These are phyloP conservation scores for Chauna torquata DNA, from an alignment of 2,113 vertebrate species.

Conservation along the genomic window DNA sequence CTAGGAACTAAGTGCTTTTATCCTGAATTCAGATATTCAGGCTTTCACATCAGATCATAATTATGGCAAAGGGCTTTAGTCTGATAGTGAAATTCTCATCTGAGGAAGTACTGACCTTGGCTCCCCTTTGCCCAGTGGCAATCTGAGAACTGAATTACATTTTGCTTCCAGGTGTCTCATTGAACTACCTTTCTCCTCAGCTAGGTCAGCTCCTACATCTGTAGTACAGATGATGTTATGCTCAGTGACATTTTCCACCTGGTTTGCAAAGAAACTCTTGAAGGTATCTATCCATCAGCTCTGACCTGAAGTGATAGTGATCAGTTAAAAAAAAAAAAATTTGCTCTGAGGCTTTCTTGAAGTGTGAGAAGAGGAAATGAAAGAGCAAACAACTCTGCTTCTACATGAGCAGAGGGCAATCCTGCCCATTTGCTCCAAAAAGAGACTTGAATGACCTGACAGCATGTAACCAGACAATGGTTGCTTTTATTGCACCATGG, in stretches of 20 bases:
- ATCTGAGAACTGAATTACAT: neutral
- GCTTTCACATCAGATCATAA: neutral
- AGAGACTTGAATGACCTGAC: neutral
- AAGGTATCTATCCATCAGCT: neutral
- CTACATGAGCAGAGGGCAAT: neutral
- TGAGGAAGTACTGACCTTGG: neutral
- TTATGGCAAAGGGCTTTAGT: neutral
- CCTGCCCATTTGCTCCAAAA: neutral
- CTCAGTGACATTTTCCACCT: slow-evolving; percentile 32
- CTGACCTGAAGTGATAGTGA: neutral
- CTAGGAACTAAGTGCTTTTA: neutral
- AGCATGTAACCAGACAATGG: neutral
- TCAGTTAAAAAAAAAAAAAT: neutral
- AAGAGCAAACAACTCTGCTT: neutral
- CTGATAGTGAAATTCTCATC: neutral
- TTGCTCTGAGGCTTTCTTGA: neutral
- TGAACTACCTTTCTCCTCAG: neutral
- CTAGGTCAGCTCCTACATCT: neutral
- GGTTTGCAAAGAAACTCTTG: neutral
- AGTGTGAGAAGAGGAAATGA: neutral
- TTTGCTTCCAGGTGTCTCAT: neutral
- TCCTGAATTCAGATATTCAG: neutral
- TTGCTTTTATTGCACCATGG: neutral
- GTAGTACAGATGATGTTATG: neutral
- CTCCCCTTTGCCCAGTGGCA: neutral